Conservation (phyloP, 2,888 invertebrate genomes). For the Acanthosoma haemorrhoidale region DNA sequence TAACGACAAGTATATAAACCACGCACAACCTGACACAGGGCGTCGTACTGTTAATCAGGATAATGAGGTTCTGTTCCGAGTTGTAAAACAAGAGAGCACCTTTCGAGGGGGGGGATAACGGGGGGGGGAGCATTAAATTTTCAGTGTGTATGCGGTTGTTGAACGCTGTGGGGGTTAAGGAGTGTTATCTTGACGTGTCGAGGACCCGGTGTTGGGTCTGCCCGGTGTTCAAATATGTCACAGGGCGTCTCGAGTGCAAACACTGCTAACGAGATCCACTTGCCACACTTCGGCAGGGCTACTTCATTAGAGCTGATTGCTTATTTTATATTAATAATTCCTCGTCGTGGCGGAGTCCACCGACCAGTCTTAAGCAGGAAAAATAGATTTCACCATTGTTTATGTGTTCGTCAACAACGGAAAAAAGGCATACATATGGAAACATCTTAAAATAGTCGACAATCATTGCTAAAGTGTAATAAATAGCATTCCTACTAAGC, state of each 20-base stretch:
- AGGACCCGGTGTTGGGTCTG: not conserved
- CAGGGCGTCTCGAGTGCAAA: not conserved
- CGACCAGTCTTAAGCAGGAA: not conserved
- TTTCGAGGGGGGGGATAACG: not conserved
- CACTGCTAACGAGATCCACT: not conserved
- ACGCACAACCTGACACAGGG: too few relatives aligned
- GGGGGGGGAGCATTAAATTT: not conserved
- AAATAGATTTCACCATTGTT: not conserved
- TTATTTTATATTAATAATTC: conserved; percentile 1
- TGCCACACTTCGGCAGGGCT: not conserved
- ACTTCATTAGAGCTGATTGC: not conserved
- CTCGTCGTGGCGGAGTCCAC: not conserved
- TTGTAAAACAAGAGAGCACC: not conserved
- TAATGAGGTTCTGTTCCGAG: not conserved
- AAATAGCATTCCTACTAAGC: too few relatives aligned
- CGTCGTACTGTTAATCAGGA: not conserved
- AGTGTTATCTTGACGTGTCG: conserved; percentile 18
- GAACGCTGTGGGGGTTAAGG: not conserved
- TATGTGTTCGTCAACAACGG: too few relatives aligned
- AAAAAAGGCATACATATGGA: too few relatives aligned
- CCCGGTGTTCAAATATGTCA: conserved; percentile 7
- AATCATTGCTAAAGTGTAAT: too few relatives aligned
- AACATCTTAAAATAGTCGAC: too few relatives aligned
- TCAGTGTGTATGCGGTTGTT: conserved; percentile 15
- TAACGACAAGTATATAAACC: not conserved